These are phyloP conservation scores for Thermophis baileyi DNA, from an alignment of 2,113 vertebrate species.

Conservation along the genomic window DNA sequence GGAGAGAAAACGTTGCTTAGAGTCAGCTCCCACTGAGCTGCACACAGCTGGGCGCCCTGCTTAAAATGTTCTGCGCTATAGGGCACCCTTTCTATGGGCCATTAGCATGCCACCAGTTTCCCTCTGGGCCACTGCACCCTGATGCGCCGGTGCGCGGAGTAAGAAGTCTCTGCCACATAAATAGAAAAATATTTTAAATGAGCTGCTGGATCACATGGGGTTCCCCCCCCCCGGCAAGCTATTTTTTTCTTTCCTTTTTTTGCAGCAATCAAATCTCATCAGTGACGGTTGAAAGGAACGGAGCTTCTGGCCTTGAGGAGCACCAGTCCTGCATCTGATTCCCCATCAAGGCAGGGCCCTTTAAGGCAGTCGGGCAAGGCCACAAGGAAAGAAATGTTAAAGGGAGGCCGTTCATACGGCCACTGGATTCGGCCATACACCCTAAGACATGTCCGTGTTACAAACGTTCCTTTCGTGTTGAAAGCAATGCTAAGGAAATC, in stretches of 20 bases:
- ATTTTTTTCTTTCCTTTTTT: background rate
- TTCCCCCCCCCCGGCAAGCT: background rate
- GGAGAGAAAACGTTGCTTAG: background rate
- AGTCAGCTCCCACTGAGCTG: background rate
- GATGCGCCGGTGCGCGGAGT: accelerated
- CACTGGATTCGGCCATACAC: background rate
- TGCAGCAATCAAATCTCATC: background rate
- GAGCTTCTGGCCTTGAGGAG: background rate
- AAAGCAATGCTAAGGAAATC: background rate
- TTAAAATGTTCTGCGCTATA: background rate
- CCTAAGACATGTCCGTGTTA: background rate
- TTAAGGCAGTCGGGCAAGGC: no score
- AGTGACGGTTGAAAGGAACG: background rate
- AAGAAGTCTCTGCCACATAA: background rate
- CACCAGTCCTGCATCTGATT: no score
- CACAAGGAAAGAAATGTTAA: no score
- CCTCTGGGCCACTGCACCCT: background rate
- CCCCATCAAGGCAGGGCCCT: background rate
- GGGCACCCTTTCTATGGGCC: background rate
- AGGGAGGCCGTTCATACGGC: background rate
- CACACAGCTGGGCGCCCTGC: background rate
- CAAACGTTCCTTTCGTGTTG: background rate
- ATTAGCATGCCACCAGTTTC: background rate
- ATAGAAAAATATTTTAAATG: background rate
- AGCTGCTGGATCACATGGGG: background rate